Percentiles rank a stretch among this genome's conserved stretches.
Evolutionary conservation across 2,113 vertebrate genomes (phyloP).

Genomic region (Stigmatopora argus): DNA sequence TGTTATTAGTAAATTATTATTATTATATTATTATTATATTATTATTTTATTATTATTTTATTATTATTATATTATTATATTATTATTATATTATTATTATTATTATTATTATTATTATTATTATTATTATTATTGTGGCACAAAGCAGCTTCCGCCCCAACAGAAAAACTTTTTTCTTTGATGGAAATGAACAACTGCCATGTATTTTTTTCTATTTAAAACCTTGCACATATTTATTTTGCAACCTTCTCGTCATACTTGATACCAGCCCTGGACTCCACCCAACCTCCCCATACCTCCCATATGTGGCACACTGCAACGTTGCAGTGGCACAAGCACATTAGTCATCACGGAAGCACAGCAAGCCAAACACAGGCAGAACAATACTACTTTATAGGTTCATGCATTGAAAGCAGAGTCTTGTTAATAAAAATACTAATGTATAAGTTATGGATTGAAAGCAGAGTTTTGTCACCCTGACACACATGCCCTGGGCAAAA

Average conservation of each 20-base stretch:
- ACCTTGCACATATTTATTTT: slow-evolving; percentile 9
- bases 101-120: too few relatives aligned
- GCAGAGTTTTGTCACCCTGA: slow-evolving; percentile 22
- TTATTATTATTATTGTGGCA: too few relatives aligned
- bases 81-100: too few relatives aligned
- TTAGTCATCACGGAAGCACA: slow-evolving; percentile 62
- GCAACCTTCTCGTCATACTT: slow-evolving; percentile 8
- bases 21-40: too few relatives aligned
- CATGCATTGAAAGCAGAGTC: slow-evolving; percentile 36
- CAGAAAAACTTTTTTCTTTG: not conserved
- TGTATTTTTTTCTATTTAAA: slow-evolving; percentile 9
- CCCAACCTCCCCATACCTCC: slow-evolving; percentile 11
- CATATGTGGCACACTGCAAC: slow-evolving; percentile 47
- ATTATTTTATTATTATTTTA: too few relatives aligned
- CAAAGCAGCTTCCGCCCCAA: not conserved
- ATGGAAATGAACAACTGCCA: slow-evolving; percentile 1
- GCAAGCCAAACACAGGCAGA: slow-evolving; percentile 45
- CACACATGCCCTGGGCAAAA: slow-evolving; percentile 27
- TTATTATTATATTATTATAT: too few relatives aligned
- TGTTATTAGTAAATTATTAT: too few relatives aligned
- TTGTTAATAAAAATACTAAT: slow-evolving; percentile 31
- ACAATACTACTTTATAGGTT: slow-evolving; percentile 19
- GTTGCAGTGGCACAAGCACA: slow-evolving; percentile 55
- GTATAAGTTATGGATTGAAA: slow-evolving; percentile 32
- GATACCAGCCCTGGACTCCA: not conserved